Conservation (phyloP, 1,140 invertebrate genomes). For the Lepidotrigona ventralis region DNA sequence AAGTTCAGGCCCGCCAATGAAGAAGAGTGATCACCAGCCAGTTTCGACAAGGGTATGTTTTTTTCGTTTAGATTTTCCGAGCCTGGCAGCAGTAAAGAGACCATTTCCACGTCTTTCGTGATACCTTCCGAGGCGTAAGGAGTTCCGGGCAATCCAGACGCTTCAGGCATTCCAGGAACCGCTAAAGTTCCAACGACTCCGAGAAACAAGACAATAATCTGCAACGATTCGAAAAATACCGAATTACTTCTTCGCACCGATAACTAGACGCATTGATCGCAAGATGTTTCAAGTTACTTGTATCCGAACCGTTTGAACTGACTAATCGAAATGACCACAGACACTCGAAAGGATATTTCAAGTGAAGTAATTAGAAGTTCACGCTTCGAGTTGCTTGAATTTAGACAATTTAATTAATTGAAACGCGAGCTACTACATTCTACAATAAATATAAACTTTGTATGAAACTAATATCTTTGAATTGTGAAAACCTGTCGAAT, state of each 20-base stretch:
- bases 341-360: neutral
- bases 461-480: neutral
- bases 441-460: neutral
- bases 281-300: too few species aligned
- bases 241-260: neutral
- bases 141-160: conserved; percentile 2
- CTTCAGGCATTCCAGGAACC: conserved; percentile 15
- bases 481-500: too few species aligned
- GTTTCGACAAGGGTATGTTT: conserved; percentile 63
- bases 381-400: neutral
- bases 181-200: conserved; percentile 49
- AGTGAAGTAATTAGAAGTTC: neutral
- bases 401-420: neutral
- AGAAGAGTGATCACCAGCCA: conserved; percentile 39
- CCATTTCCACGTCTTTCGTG: conserved; percentile 65
- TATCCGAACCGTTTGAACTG: too few species aligned
- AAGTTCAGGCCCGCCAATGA: conserved; percentile 58
- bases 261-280: neutral
- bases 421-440: neutral
- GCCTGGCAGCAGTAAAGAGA: conserved; percentile 58
- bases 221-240: neutral
- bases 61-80: conserved; percentile 70
- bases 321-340: too few species aligned
- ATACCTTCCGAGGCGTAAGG: neutral
- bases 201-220: conserved; percentile 63